Evolutionary conservation across 2,797 vertebrate genomes (phyloP).

Genomic region (Steatocranus sp.): DNA sequence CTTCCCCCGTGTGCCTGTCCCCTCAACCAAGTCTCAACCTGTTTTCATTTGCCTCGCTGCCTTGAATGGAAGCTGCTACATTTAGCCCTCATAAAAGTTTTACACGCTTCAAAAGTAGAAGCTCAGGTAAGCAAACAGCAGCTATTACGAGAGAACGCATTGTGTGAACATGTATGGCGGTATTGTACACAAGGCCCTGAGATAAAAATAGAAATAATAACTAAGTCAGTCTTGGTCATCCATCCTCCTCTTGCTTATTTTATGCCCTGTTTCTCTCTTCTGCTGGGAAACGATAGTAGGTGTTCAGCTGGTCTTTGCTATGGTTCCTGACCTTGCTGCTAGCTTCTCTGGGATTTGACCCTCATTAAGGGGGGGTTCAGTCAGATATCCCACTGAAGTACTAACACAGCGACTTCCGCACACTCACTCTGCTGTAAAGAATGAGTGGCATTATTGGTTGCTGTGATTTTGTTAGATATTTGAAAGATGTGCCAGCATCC

Average conservation of each 20-base stretch:
- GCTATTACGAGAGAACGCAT: not conserved
- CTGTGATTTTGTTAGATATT: not conserved
- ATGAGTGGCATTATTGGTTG: conserved; percentile 11
- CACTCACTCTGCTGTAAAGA: not conserved
- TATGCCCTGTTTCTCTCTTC: not conserved
- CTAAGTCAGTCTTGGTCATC: not conserved
- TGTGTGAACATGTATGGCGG: not conserved
- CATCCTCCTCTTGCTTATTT: not conserved
- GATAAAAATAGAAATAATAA: not conserved
- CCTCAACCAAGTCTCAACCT: conserved; percentile 35
- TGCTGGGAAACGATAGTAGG: conserved; percentile 1
- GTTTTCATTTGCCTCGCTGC: conserved; percentile 8
- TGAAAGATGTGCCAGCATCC: not conserved
- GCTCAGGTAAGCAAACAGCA: not conserved
- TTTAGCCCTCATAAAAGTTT: conserved; percentile 19
- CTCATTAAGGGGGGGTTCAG: not conserved
- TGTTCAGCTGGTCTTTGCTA: not conserved
- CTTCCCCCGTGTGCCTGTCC: conserved; percentile 26
- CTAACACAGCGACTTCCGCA: not conserved
- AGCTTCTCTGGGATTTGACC: conserved; percentile 25
- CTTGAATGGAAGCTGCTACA: not conserved
- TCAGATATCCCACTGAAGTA: not conserved
- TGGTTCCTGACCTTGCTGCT: conserved; percentile 44
- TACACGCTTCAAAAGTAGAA: not conserved
- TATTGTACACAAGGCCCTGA: not conserved